Percentiles rank a stretch among this genome's conserved stretches.
These are phyloP conservation scores for Helicoverpa zea DNA, from an alignment of 1,140 invertebrate genomes.

Conservation along the genomic window DNA sequence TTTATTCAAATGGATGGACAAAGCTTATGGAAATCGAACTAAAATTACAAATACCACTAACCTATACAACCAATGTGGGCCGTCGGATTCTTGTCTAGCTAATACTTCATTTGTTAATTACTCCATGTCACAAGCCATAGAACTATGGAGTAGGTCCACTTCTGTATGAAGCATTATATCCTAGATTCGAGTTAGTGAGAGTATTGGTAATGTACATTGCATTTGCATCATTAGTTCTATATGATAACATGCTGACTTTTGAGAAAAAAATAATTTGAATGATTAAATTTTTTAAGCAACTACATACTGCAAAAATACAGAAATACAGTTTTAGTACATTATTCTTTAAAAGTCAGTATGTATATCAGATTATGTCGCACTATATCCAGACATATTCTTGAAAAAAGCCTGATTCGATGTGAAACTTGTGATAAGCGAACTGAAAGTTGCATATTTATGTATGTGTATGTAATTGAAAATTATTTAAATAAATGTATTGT, in stretches of 20 bases:
- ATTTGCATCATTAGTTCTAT: not conserved
- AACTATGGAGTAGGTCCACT: not conserved
- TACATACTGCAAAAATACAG: too few relatives aligned
- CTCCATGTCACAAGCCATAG: not conserved
- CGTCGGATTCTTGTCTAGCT: too few relatives aligned
- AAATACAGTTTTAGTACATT: not conserved
- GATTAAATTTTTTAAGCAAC: too few relatives aligned
- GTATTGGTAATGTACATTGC: not conserved
- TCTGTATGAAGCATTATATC: not conserved
- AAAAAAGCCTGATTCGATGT: slow-evolving; percentile 3
- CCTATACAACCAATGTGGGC: too few relatives aligned
- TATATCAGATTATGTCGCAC: not conserved
- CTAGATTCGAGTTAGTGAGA: not conserved
- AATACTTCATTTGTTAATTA: not conserved
- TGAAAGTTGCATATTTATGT: slow-evolving; percentile 28
- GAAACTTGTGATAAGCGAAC: slow-evolving; percentile 23
- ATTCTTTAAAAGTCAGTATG: not conserved
- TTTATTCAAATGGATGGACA: too few relatives aligned
- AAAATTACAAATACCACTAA: not conserved
- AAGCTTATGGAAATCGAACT: too few relatives aligned
- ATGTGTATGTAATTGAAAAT: slow-evolving; percentile 11
- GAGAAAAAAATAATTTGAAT: not conserved
- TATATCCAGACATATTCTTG: slow-evolving; percentile 32
- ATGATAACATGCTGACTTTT: not conserved
- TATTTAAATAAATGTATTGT: slow-evolving; percentile 27